A percentile compares a stretch with the other conserved stretches of the same genome.
phyloP scores from a whole-genome alignment of 1,140 invertebrate species.

The Thrips palmi region DNA sequence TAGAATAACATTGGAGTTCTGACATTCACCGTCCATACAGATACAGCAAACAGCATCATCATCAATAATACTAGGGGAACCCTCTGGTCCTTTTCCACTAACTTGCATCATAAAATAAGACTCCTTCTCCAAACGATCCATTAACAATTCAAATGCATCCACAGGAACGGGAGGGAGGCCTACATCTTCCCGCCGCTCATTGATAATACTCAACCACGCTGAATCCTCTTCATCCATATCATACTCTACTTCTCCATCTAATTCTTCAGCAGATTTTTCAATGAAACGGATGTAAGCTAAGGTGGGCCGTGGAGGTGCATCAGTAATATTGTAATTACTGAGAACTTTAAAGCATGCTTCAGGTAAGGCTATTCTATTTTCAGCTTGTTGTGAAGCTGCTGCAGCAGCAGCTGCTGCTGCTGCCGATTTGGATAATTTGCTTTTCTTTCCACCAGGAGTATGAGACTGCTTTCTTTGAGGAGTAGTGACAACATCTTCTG shows the following conservation, averaged over 20 bases:
- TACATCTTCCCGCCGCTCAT: conserved; percentile 52
- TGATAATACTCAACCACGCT: conserved; percentile 78
- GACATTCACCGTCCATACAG: conserved; percentile 86
- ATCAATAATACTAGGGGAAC: conserved; percentile 60
- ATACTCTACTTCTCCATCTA: conserved; percentile 88
- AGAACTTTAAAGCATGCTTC: conserved; percentile 66
- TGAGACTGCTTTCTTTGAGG: too few species aligned
- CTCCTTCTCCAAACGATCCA: conserved; percentile 95
- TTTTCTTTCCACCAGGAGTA: too few species aligned
- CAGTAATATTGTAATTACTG: conserved; percentile 55
- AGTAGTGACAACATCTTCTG: too few species aligned
- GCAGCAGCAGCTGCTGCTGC: conserved; percentile 1
- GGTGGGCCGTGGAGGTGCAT: conserved; percentile 58
- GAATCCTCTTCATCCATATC: conserved; percentile 96
- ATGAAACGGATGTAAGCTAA: conserved; percentile 82
- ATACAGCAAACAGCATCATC: conserved; percentile 98
- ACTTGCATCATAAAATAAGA: conserved; percentile 71
- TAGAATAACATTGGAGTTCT: conserved; percentile 87
- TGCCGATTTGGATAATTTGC: too few species aligned
- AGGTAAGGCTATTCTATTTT: conserved; percentile 32
- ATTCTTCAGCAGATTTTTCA: conserved; percentile 83
- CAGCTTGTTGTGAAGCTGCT: conserved; percentile 1
- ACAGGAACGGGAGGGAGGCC: conserved; percentile 50
- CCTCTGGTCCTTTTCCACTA: conserved; percentile 18
- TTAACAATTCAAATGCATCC: conserved; percentile 80